Evolutionary conservation across 2,888 invertebrate species (phyloP).

Genomic region (Cantharis flavilabris): DNA sequence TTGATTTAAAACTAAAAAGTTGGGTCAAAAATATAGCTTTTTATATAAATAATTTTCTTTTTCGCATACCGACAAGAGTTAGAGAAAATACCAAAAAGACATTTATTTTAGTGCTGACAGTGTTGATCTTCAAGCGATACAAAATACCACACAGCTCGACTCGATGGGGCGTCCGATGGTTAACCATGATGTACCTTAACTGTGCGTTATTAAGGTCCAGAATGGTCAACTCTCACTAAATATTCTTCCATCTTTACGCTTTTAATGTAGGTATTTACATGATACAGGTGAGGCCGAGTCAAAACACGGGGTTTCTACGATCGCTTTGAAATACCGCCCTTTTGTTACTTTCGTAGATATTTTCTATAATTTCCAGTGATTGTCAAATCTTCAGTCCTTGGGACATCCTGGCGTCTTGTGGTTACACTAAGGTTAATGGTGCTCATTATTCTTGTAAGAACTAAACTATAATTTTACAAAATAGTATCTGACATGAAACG

Average conservation of each 20-base stretch:
- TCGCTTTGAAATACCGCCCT: slow-evolving; percentile 42
- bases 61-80: slow-evolving; percentile 46
- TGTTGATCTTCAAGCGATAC: slow-evolving; percentile 50
- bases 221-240: slow-evolving; percentile 39
- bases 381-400: slow-evolving; percentile 29
- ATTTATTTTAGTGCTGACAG: slow-evolving; percentile 56
- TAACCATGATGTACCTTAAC: slow-evolving; percentile 33
- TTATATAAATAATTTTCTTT: slow-evolving; percentile 29
- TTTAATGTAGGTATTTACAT: slow-evolving; percentile 54
- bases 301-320: slow-evolving; percentile 47
- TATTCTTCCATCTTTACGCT: slow-evolving; percentile 50
- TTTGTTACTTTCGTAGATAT: slow-evolving; percentile 45
- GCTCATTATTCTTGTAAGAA: slow-evolving; percentile 11
- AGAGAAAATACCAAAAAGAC: slow-evolving; percentile 48
- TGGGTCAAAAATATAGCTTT: slow-evolving; percentile 2
- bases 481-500: slow-evolving; percentile 2
- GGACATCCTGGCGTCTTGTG: slow-evolving; percentile 32
- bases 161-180: slow-evolving; percentile 46
- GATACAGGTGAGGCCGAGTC: slow-evolving; percentile 54
- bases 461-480: slow-evolving; percentile 7
- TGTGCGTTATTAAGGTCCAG: slow-evolving; percentile 34
- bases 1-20: slow-evolving; percentile 10
- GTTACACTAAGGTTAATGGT: slow-evolving; percentile 19
- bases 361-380: slow-evolving; percentile 43
- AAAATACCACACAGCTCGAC: slow-evolving; percentile 54